These are phyloP conservation scores for Caiman crocodilus DNA, from an alignment of 2,797 vertebrate species.

Conservation along the genomic window DNA sequence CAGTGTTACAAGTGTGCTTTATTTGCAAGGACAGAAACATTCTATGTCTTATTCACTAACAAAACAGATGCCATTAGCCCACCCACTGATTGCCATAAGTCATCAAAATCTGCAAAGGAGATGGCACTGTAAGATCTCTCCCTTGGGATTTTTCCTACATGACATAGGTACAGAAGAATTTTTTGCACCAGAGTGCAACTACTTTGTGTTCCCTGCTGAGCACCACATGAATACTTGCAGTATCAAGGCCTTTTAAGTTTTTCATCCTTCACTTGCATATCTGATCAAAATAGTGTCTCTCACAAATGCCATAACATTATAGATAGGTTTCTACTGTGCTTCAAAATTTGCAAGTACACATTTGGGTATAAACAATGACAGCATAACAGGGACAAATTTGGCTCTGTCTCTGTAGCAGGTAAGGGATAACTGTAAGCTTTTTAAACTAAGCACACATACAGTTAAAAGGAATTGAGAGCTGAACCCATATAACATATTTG, in stretches of 20 bases:
- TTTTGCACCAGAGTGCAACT: not conserved
- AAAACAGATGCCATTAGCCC: conserved; percentile 26
- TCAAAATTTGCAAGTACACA: not conserved
- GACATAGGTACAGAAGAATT: not conserved
- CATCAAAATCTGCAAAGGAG: not conserved
- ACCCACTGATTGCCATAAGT: not conserved
- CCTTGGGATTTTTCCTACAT: not conserved
- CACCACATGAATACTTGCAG: not conserved
- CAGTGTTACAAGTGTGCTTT: conserved; percentile 6
- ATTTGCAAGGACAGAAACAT: conserved; percentile 28
- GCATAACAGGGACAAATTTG: not conserved
- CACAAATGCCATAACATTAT: not conserved
- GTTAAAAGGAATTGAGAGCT: not conserved
- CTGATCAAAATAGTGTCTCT: not conserved
- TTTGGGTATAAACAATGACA: not conserved
- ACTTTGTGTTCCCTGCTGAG: not conserved
- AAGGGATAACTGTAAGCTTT: not conserved
- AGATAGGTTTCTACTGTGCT: rapidly evolving
- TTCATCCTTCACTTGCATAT: not conserved
- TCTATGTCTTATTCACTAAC: not conserved
- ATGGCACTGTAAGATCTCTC: not conserved
- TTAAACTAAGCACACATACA: not conserved
- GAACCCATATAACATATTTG: not conserved
- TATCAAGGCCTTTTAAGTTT: not conserved
- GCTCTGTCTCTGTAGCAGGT: not conserved